Base-by-base conservation (phyloP, 2,797 vertebrate genomes). In the Pyrocephalus nanus region DNA sequence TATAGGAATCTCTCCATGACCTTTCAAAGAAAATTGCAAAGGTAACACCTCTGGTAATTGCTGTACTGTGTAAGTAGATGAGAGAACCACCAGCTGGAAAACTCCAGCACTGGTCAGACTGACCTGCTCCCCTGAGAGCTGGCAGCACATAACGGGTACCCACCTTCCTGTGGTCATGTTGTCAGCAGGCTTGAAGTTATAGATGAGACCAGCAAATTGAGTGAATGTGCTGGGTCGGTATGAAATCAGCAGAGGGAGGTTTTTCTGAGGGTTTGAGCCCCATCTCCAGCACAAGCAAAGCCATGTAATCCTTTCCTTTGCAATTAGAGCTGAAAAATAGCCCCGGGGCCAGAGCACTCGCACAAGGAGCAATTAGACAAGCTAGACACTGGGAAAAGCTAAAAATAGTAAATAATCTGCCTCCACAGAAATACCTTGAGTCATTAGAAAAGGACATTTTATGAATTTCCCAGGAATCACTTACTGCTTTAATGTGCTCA, bases 391-490 rank as follows among this genome's bases (percentile, higher is more conserved):
- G 78, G 78, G 72, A 85, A 92, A 85, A 85, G 78, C 88, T 93
- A 92, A 96, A 96, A 93, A 95, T 90, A 96, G 88, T 69, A 83
- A 87, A 93, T 81, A 78, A 77, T 73, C 86, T 95, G 84, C 81
- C 74, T 88, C 70, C 50, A 62, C 67, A 90, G 70, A 88, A 90
- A 78, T 94, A 94, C 77, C 83, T 90, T 74, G 70, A 85, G 88
- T 89, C n/a, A 32, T 81, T 88, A 78, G 76, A 73, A 94, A 89
- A 79, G 38, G 48, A 43, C 10, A 16, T 61, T 95, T 92, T 54
- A 43, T 80, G 62, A 69, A 60, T 86, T 94, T 90, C 67, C 71
- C 61, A 36, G 71, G 83, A 94, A 82, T 86, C 42, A 25, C 48
- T 86, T 86, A 22, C 48, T 76, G 55, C 75, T 88, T 80, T 74